Evolutionary conservation across 2,113 vertebrate species (phyloP), one percentile per base, ranked within the genome.

Genomic region (Hippocampus abdominalis): DNA sequence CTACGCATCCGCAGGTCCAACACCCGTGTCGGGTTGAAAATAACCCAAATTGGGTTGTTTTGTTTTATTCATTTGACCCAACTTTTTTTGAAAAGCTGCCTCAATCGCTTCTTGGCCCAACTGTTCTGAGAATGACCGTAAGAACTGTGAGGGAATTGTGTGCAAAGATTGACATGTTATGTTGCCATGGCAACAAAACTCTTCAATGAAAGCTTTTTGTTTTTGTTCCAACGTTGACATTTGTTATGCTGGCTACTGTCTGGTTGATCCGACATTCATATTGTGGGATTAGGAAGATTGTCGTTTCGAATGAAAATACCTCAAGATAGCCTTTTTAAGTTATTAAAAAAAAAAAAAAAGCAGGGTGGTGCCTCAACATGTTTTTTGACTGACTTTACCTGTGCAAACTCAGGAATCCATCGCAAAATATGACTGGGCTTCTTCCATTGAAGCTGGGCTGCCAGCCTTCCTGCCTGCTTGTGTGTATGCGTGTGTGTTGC

Each of bases 141-240:
- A 77, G 74, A 78, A 75, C 69, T 79, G 61, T 79, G 63, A 69
- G 29, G 71, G 72, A 80, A 81, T 4, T 6, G 74, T 73, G 63
- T 75, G 72, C 81, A 76, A 23, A 77, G 70, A 77, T 75, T 76
- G 81, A 79, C 84, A 42, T 44, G 36, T 23, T 63, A 67, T 82
- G 78, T 84, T 84, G 75, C 67, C 77, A 81, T 64, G 63, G 67
- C 78, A 75, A 73, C 78, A 81, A 81, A 82, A 69, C 56, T 79
- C 51, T 72, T 68, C 8, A 18, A 63, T 66, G 64, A 64, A 53
- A 62, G 9, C 1, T 49, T 15, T 77, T 71, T 70, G 76, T 63
- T 59, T 71, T 72, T 8, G 61, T 62, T 62, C 42, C 61, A 49
- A 12, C 10, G 27, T 23, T 27, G 3, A 1, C 61, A 21, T 64